Evolutionary conservation across 2,888 invertebrate genomes (phyloP).

Genomic region (Sinhomidia bicolor): DNA sequence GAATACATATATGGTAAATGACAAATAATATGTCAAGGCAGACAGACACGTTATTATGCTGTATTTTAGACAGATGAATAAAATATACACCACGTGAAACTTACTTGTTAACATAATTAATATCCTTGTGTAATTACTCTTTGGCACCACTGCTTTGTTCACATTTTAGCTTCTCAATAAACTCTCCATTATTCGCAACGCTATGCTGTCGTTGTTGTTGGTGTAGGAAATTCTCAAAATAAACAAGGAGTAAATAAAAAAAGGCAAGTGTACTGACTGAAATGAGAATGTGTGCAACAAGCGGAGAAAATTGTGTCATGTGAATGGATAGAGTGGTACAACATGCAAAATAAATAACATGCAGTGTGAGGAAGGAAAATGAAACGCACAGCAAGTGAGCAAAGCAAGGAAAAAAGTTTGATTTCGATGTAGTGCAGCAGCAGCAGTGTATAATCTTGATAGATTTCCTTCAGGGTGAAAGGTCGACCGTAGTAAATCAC

Average conservation of each 20-base stretch:
- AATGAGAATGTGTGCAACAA: constrained; percentile 52
- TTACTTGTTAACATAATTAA: constrained; percentile 71
- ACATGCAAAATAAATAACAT: no score
- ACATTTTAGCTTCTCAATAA: background rate
- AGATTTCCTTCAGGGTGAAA: constrained; percentile 63
- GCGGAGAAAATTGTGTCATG: constrained; percentile 34
- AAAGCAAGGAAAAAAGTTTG: constrained; percentile 3
- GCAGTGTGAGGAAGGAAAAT: no score
- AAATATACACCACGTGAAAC: constrained; percentile 49
- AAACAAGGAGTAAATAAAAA: background rate
- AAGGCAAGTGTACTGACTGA: background rate
- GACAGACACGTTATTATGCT: background rate
- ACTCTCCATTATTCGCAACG: no score
- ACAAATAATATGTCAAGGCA: constrained; percentile 10
- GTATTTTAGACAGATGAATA: constrained; percentile 1
- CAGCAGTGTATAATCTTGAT: constrained; percentile 53
- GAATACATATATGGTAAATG: background rate
- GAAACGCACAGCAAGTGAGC: constrained; percentile 18
- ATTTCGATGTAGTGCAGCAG: background rate
- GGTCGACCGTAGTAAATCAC: constrained; percentile 48
- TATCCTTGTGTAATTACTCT: constrained; percentile 62
- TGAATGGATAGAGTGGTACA: background rate
- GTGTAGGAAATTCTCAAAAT: background rate
- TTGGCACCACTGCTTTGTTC: constrained; percentile 33
- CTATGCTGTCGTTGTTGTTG: no score